These are phyloP conservation scores for Suncus etruscus DNA, from an alignment of 2,113 vertebrate species.

Conservation along the genomic window DNA sequence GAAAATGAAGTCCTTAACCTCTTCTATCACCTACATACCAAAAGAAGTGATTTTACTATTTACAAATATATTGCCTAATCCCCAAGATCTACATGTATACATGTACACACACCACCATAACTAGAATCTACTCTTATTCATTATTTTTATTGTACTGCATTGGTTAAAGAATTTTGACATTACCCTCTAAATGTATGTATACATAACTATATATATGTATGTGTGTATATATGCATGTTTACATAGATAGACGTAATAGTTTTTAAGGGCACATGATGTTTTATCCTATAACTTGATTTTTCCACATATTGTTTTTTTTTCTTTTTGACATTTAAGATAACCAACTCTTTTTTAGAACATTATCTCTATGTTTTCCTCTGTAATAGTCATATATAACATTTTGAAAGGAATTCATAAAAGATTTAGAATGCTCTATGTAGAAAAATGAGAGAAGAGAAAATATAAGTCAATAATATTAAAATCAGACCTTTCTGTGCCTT, in stretches of 20 bases:
- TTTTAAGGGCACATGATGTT: not conserved
- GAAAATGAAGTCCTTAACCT: not conserved
- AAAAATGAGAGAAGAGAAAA: not conserved
- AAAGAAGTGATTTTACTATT: not conserved
- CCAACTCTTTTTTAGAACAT: conserved; percentile 14
- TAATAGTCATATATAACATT: not conserved
- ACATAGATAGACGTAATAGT: not conserved
- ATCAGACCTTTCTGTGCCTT: not conserved
- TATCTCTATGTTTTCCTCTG: not conserved
- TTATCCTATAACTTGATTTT: not conserved
- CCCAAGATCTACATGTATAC: no score
- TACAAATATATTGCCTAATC: not conserved
- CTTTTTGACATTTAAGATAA: not conserved
- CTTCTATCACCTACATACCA: not conserved
- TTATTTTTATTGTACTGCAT: not conserved
- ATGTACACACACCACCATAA: not conserved
- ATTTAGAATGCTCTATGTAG: not conserved
- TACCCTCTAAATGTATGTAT: not conserved
- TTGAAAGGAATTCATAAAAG: not conserved
- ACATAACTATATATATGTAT: not conserved
- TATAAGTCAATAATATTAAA: not conserved
- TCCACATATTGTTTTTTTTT: not conserved
- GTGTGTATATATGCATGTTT: not conserved
- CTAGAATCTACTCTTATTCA: conserved; percentile 13
- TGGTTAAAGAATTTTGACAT: conserved; percentile 40